Evolutionary conservation across 1,140 invertebrate species (phyloP).

Genomic region (Hycleus cichorii): DNA sequence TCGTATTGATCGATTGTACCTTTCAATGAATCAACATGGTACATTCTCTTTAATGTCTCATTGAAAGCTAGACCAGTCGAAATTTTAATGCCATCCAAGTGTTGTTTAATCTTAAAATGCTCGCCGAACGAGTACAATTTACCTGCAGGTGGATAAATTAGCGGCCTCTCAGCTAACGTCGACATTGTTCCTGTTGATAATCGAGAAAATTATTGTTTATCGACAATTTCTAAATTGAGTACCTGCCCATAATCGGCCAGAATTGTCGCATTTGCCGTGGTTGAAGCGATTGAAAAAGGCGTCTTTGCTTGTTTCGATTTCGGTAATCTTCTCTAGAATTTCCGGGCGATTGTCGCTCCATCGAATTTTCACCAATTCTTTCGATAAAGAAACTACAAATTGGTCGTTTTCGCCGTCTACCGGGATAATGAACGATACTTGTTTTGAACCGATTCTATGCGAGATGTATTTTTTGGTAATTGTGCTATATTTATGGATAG

Average conservation of each 20-base stretch:
- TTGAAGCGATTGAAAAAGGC: constrained; percentile 46
- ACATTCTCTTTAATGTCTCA: constrained; percentile 55
- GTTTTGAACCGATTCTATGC: constrained; percentile 32
- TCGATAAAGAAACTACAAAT: constrained; percentile 55
- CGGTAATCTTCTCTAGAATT: constrained; percentile 10
- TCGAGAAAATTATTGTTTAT: constrained; percentile 42
- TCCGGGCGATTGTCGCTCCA: constrained; percentile 50
- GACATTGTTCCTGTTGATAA: neutral
- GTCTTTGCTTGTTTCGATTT: constrained; percentile 46
- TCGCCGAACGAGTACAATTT: constrained; percentile 45
- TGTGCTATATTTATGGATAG: constrained; percentile 37
- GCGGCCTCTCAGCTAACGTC: neutral
- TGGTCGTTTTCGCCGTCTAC: constrained; percentile 50
- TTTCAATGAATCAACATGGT: constrained; percentile 65
- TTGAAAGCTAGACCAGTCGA: constrained; percentile 78
- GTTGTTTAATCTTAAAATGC: constrained; percentile 15
- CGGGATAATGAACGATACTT: constrained; percentile 53
- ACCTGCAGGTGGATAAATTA: constrained; percentile 37
- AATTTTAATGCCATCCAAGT: constrained; percentile 50
- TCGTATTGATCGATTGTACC: constrained; percentile 61
- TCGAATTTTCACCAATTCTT: constrained; percentile 50
- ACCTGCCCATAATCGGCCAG: constrained; percentile 59
- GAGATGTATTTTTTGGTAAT: constrained; percentile 15
- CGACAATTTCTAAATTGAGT: constrained; percentile 54
- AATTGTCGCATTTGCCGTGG: constrained; percentile 75